phyloP scores from a whole-genome alignment of 2,113 vertebrate genomes.

The Leptodactylus fuscus region DNA sequence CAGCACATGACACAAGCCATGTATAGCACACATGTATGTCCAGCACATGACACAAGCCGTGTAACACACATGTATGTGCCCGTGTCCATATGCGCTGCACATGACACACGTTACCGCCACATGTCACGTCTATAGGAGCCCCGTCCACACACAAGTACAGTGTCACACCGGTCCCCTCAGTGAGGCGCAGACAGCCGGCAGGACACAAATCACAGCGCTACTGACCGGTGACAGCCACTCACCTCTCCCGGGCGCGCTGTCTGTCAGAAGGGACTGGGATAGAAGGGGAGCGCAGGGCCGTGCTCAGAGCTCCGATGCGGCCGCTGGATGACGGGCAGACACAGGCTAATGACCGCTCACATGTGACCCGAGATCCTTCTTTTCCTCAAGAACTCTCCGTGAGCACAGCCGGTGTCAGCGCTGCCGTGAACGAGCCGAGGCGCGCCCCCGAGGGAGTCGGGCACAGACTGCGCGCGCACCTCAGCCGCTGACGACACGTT shows the following conservation, averaged over 20 bases:
- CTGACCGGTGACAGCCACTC: conserved; percentile 43
- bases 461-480: neutral
- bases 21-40: no score
- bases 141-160: neutral
- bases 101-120: neutral
- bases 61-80: neutral
- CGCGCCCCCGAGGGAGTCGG: neutral
- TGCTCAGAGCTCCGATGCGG: neutral
- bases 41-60: no score
- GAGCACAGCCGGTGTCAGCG: conserved; percentile 46
- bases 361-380: conserved; percentile 39
- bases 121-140: neutral
- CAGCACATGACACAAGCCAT: no score
- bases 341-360: neutral
- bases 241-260: conserved; percentile 33
- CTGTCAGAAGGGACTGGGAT: neutral
- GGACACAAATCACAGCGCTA: conserved; percentile 46
- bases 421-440: neutral
- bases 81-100: no score
- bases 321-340: neutral
- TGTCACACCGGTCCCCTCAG: no score
- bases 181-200: neutral
- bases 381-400: conserved; percentile 24
- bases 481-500: neutral
- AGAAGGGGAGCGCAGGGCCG: neutral